These are phyloP conservation scores for Xerus rutilus DNA, from an alignment of 2,797 vertebrate species.

Conservation along the genomic window DNA sequence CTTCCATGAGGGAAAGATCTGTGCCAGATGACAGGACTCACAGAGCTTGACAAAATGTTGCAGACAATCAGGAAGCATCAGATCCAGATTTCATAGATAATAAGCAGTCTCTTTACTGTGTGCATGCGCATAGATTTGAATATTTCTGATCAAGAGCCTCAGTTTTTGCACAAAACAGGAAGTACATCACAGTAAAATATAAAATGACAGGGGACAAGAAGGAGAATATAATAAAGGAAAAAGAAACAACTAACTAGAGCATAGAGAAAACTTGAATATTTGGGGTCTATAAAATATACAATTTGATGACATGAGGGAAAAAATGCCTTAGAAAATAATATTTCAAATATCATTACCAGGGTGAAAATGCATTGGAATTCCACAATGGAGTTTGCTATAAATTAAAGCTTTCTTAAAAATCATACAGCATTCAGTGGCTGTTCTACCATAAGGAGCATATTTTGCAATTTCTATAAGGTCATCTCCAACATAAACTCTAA, in stretches of 20 bases:
- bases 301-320: not conserved
- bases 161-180: slow-evolving; percentile 63
- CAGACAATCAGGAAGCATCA: slow-evolving; percentile 77
- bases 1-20: slow-evolving; percentile 61
- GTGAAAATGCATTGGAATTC: slow-evolving; percentile 33
- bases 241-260: not conserved
- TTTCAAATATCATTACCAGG: not conserved
- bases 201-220: slow-evolving; percentile 45
- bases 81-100: slow-evolving; percentile 78
- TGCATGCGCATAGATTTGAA: slow-evolving; percentile 78
- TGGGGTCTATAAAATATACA: not conserved
- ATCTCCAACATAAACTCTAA: slow-evolving; percentile 51
- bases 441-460: not conserved
- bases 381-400: slow-evolving; percentile 28
- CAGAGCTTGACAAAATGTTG: slow-evolving; percentile 78
- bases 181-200: slow-evolving; percentile 53
- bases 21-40: slow-evolving; percentile 79
- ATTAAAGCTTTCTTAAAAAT: not conserved
- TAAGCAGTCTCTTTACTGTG: slow-evolving; percentile 71
- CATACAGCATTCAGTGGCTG: not conserved
- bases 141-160: slow-evolving; percentile 77
- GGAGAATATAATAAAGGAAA: not conserved
- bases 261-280: slow-evolving; percentile 11
- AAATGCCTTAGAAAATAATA: slow-evolving; percentile 22
- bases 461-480: slow-evolving; percentile 37